Conservation (phyloP, 2,888 invertebrate genomes). For the Dasypogon diadema region DNA sequence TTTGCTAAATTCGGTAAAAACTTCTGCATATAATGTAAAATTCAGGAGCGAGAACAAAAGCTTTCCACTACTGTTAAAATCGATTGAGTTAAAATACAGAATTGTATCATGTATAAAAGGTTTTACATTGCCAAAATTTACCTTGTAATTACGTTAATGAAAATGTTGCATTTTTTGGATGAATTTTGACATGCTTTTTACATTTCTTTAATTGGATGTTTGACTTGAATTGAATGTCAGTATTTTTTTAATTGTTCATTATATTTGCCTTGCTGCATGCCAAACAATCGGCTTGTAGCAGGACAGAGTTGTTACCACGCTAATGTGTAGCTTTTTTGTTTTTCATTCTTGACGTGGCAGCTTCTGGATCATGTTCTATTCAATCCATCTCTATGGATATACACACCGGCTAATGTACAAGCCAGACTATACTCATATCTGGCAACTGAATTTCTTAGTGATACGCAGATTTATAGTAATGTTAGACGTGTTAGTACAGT, state of each 20-base stretch:
- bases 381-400: constrained; percentile 99
- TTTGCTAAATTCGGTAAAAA: too few relatives aligned
- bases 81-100: too few relatives aligned
- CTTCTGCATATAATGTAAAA: too few relatives aligned
- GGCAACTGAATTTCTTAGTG: constrained; percentile 98
- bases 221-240: constrained; percentile 14
- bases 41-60: too few relatives aligned
- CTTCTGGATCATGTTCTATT: constrained; percentile 98
- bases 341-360: constrained; percentile 93
- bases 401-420: constrained; percentile 96
- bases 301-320: constrained; percentile 71
- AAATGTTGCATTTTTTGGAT: constrained; percentile 40
- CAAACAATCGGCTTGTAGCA: constrained; percentile 69
- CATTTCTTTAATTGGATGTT: constrained; percentile 23
- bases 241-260: too few relatives aligned
- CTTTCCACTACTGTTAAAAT: too few relatives aligned
- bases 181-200: constrained; percentile 48
- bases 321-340: constrained; percentile 88
- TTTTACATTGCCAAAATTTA: background rate
- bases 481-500: constrained; percentile 97
- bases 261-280: constrained; percentile 61
- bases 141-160: constrained; percentile 40
- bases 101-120: too few relatives aligned
- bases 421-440: constrained; percentile 96
- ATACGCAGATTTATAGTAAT: constrained; percentile 97